Conservation (phyloP, 53 echinoderm and acorn worm species). For the Crossaster papposus region DNA sequence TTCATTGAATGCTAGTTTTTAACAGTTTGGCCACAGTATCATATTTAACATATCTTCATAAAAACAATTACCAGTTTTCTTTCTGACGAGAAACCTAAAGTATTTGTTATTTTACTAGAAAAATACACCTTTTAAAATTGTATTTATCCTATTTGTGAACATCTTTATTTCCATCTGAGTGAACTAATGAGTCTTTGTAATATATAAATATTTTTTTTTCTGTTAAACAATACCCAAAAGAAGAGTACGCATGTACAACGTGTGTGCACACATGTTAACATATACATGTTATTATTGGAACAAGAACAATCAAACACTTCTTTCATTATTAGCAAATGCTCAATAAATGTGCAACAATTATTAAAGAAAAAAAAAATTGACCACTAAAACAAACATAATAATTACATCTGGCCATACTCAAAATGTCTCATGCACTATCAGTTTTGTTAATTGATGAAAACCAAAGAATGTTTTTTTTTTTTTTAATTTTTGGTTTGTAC, state of each 20-base stretch:
- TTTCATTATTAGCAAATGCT: background rate
- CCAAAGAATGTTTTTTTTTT: background rate
- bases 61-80: background rate
- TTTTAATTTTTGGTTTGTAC: background rate
- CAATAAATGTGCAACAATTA: background rate
- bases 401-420: background rate
- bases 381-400: background rate
- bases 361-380: background rate
- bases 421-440: background rate
- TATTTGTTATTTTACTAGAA: constrained; percentile 27
- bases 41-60: too few relatives aligned
- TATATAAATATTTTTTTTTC: background rate
- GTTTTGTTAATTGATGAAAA: background rate
- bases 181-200: constrained; percentile 7
- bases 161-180: constrained; percentile 5
- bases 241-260: background rate
- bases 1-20: too few relatives aligned
- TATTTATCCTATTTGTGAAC: background rate
- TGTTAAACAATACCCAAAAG: background rate
- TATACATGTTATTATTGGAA: background rate
- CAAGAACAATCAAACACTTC: too few relatives aligned
- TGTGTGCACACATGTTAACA: background rate
- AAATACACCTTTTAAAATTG: background rate
- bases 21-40: too few relatives aligned
- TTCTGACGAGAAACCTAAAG: background rate